Evolutionary conservation across 2,113 vertebrate genomes (phyloP).

Genomic region (Plecturocebus donacophilus): DNA sequence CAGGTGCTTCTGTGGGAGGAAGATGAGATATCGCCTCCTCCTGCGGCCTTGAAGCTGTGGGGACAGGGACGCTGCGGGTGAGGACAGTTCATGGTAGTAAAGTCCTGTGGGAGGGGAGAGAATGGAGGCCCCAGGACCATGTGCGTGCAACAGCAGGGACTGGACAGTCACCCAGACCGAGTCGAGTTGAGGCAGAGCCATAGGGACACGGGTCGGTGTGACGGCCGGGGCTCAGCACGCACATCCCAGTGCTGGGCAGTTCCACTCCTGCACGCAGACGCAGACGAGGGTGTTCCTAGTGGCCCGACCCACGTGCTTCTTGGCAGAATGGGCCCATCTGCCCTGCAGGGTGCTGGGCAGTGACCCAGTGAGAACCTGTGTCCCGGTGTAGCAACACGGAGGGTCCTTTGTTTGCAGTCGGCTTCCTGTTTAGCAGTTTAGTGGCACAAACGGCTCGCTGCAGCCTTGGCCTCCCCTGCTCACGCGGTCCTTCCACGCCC

Average conservation of each 20-base stretch:
- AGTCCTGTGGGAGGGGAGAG: too few relatives aligned
- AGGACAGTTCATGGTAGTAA: too few relatives aligned
- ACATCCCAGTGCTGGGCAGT: background rate
- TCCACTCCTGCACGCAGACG: background rate
- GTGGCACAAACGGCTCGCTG: too few relatives aligned
- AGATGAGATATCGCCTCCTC: background rate
- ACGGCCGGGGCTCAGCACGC: too few relatives aligned
- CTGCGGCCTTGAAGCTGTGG: background rate
- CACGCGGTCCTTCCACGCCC: too few relatives aligned
- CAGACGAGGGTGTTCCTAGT: too few relatives aligned
- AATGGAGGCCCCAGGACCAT: too few relatives aligned
- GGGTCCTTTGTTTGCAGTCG: background rate
- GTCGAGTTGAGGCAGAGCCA: accelerated
- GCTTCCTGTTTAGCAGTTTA: background rate
- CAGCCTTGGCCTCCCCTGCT: too few relatives aligned
- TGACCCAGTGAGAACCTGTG: accelerated
- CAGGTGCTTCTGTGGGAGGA: background rate
- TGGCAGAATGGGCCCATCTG: background rate
- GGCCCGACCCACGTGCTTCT: background rate
- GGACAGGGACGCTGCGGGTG: too few relatives aligned
- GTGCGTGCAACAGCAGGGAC: background rate
- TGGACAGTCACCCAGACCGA: background rate
- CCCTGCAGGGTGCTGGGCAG: background rate
- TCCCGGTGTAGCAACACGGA: background rate
- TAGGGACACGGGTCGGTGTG: background rate